Conservation (phyloP, 2,888 invertebrate genomes). For the Bellardia bayeri region DNA sequence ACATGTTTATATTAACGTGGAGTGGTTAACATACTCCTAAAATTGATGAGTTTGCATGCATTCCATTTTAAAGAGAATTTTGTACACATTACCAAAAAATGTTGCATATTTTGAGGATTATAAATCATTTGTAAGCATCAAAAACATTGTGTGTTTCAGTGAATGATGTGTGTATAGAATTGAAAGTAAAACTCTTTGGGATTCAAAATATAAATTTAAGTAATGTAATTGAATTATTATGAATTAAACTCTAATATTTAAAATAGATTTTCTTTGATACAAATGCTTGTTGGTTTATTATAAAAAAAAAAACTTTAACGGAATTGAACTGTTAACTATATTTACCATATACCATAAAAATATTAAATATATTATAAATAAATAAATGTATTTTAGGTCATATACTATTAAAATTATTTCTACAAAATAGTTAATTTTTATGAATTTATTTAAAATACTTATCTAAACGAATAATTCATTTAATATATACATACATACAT, state of each 20-base stretch:
- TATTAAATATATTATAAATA: no score
- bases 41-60: not conserved
- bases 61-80: constrained; percentile 10
- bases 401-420: no score
- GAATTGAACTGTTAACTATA: no score
- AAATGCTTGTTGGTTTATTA: no score
- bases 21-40: not conserved
- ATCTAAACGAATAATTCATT: no score
- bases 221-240: not conserved
- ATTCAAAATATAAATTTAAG: not conserved
- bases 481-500: no score
- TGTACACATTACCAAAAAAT: constrained; percentile 11
- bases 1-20: not conserved
- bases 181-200: not conserved
- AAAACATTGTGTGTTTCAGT: not conserved
- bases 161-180: not conserved
- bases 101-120: constrained; percentile 10
- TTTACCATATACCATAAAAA: no score
- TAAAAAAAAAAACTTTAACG: no score
- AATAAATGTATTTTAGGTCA: no score
- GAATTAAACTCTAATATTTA: not conserved
- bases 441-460: no score
- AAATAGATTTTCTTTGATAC: no score
- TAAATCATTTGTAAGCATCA: not conserved
- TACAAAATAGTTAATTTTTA: no score